These are phyloP conservation scores for Dryobates pubescens DNA, from an alignment of 2,797 vertebrate genomes.

Conservation along the genomic window DNA sequence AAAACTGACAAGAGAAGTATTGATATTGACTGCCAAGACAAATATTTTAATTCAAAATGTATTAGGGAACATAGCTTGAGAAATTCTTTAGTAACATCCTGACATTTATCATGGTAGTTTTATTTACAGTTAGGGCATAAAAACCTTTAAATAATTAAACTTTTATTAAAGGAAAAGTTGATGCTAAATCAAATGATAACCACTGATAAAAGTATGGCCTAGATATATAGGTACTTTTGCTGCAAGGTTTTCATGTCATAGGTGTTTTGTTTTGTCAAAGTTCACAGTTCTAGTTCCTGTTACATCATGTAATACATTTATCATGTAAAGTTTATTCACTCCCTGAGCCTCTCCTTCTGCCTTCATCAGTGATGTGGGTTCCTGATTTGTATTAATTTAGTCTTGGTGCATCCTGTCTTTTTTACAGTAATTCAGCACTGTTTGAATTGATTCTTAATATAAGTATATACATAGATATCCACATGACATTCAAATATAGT, in stretches of 20 bases:
- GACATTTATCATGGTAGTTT: background rate
- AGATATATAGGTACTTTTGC: background rate
- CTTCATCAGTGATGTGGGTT: background rate
- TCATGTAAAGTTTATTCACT: background rate
- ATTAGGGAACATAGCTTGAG: background rate
- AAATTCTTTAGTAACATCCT: background rate
- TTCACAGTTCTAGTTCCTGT: background rate
- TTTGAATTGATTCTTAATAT: background rate
- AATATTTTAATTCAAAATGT: background rate
- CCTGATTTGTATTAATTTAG: background rate
- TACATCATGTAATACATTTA: background rate
- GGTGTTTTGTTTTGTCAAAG: background rate
- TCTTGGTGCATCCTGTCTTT: background rate
- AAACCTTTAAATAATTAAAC: background rate
- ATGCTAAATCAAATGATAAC: background rate
- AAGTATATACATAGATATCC: background rate
- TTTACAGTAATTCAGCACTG: background rate
- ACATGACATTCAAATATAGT: background rate
- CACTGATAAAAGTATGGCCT: background rate
- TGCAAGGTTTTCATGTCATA: background rate
- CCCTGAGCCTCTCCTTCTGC: background rate
- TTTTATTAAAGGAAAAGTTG: background rate
- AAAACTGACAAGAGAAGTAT: background rate
- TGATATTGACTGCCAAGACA: background rate
- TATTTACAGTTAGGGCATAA: background rate